A percentile compares a stretch with the other conserved stretches of the same genome.
Evolutionary conservation across 2,113 vertebrate species (phyloP).

Genomic region (Muntiacus reevesi): DNA sequence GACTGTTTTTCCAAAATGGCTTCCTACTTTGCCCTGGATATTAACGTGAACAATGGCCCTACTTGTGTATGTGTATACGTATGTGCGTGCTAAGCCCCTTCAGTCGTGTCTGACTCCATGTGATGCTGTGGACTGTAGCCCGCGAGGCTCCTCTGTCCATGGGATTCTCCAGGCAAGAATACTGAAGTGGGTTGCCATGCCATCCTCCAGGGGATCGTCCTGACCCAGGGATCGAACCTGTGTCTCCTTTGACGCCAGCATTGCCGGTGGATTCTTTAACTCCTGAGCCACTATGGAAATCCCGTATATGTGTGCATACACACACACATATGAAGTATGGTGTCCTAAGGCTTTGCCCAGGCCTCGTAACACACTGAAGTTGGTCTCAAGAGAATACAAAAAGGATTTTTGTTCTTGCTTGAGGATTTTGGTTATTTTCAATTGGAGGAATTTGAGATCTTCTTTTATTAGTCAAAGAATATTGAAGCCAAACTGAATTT

Average conservation of each 20-base stretch:
- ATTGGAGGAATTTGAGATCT: not conserved
- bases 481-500: not conserved
- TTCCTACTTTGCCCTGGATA: not conserved
- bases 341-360: not conserved
- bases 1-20: not conserved
- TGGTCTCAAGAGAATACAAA: not conserved
- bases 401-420: not conserved
- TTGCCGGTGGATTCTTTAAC: not conserved
- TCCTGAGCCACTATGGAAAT: not conserved
- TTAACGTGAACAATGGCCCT: not conserved
- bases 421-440: not conserved
- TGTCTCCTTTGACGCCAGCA: not conserved
- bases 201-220: not conserved
- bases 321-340: not conserved
- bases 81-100: not conserved
- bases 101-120: accelerated
- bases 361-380: not conserved
- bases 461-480: not conserved
- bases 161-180: not conserved
- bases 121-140: not conserved
- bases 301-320: not conserved
- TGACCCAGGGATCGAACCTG: not conserved
- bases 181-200: not conserved
- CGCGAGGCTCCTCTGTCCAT: not conserved
- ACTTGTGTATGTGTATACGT: not conserved